These are phyloP conservation scores for Folsomia manolachei DNA, from an alignment of 2,888 invertebrate species.

Conservation along the genomic window DNA sequence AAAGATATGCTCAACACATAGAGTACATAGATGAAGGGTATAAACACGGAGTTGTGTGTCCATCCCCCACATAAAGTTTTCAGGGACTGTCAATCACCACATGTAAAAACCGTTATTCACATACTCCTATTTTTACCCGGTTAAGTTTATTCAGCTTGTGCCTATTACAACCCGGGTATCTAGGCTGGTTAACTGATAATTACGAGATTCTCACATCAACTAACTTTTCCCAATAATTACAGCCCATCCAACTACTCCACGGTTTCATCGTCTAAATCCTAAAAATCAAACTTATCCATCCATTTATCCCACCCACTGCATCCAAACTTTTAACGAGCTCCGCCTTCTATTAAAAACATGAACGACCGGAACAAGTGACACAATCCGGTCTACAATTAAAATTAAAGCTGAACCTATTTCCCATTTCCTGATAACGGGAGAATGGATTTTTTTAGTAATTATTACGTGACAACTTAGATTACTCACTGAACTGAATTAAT, in stretches of 20 bases:
- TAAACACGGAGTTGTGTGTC: too few relatives aligned
- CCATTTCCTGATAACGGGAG: neutral
- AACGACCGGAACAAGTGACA: neutral
- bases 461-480: neutral
- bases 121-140: too few relatives aligned
- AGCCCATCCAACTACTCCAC: too few relatives aligned
- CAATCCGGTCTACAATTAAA: neutral
- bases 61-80: neutral
- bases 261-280: too few relatives aligned
- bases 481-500: neutral
- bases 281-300: neutral
- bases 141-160: too few relatives aligned
- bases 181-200: too few relatives aligned
- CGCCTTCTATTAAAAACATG: neutral
- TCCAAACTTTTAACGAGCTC: neutral
- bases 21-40: too few relatives aligned
- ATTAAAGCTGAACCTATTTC: neutral
- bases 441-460: neutral
- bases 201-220: neutral
- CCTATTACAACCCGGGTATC: neutral
- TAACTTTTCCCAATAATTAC: too few relatives aligned
- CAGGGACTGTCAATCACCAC: neutral
- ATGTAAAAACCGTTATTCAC: neutral
- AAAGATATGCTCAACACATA: too few relatives aligned
- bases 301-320: neutral